Base-by-base conservation (phyloP, 2,888 invertebrate species). In the Ferdinandea cuprea region DNA sequence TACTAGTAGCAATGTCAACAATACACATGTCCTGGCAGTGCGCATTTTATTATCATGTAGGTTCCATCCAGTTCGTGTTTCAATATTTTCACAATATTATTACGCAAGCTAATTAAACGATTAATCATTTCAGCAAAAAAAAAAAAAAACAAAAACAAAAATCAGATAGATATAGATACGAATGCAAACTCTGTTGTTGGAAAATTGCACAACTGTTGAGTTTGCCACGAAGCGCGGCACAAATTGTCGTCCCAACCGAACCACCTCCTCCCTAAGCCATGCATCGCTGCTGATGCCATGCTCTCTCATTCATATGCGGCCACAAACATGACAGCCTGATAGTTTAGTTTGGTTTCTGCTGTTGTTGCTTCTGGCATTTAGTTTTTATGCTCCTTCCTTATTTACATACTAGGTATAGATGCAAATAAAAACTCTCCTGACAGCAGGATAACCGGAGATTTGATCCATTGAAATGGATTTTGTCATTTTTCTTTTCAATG, bases 71-170 rank as follows among this genome's bases (percentile, higher is more conserved):
- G 21, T 46, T 72, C 48, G 42, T 50, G 56, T 79, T 73, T 66
- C 73, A 66, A 73, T 79, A 79, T 79, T 79, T 79, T 25, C 78
- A 46, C 48, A 79, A 59, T n/a, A n/a, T 66, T 66, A 79, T 73
- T 73, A 44, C 28, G 69, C 58, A 52, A 69, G 69, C 63, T 80
- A 68, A 80, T 80, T 80, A 69, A 80, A 80, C 76, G 50, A 76
- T 80, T 80, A 76, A 80, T 76, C 76, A 56, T 76, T 80, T 76
- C 63, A 69, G 19, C 1, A 44, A 52, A 58, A 78, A 35, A 28
- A 42, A 48, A 21, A 46, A 52, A 9, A 13, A 48, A 54, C 30
- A 50, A 40, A 56, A 44, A 50, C 40, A 50, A 30, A 59, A 74
- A 25, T 25, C 21, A 9, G 17, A n/a, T 35, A 32, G 35, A 35